Conservation (phyloP, 2,797 vertebrate species). For the Pantherophis vulpinus region DNA sequence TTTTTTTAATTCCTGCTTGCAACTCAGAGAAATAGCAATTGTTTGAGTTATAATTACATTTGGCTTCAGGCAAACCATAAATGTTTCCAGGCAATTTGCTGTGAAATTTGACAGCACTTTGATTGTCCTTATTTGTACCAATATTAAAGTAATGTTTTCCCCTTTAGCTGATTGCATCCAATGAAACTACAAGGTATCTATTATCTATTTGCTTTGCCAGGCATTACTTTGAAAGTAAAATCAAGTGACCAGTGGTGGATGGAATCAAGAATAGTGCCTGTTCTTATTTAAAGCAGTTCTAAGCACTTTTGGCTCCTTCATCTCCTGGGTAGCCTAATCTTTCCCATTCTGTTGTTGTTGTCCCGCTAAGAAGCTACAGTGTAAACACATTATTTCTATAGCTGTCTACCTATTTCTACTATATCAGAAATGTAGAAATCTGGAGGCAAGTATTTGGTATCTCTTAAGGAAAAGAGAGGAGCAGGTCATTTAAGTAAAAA, state of each 20-base stretch:
- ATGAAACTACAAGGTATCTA: neutral
- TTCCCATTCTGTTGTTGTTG: neutral
- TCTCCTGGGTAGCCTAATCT: neutral
- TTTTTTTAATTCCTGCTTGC: neutral
- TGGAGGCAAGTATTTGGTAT: neutral
- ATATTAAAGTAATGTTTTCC: neutral
- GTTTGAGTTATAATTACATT: neutral
- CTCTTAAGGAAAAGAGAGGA: neutral
- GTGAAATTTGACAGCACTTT: neutral
- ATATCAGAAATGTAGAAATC: neutral
- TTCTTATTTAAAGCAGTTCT: neutral
- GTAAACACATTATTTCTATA: neutral
- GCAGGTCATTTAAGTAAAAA: neutral
- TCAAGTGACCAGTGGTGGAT: neutral
- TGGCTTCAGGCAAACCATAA: neutral
- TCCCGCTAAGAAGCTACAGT: neutral
- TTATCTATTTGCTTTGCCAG: neutral
- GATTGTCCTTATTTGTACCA: neutral
- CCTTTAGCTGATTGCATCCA: neutral
- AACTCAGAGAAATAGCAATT: neutral
- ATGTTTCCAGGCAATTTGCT: neutral
- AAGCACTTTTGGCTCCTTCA: neutral
- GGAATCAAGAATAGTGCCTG: neutral
- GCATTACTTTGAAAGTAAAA: neutral
- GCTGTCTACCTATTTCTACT: neutral